Percentiles rank a stretch among this genome's conserved stretches.
Conservation (phyloP, 2,113 vertebrate genomes). For the Oryzias melastigma region DNA sequence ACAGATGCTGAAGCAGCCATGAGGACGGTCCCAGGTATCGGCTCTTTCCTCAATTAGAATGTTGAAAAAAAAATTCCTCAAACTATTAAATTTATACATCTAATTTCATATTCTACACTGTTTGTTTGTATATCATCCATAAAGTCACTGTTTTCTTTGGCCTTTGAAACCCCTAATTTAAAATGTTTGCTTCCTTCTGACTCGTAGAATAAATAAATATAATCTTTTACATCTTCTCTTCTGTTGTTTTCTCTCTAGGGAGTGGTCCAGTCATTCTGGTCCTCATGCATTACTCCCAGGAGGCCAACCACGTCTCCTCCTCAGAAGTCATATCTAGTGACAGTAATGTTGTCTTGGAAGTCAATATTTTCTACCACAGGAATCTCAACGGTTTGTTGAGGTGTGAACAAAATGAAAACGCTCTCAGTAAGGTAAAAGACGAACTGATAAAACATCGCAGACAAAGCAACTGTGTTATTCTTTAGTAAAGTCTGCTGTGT, state of each 20-base stretch:
- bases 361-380: constrained; percentile 49
- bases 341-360: background rate
- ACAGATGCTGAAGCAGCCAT: constrained; percentile 23
- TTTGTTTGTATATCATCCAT: no score
- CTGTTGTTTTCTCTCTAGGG: constrained; percentile 19
- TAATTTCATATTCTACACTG: no score
- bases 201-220: no score
- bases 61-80: no score
- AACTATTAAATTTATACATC: no score
- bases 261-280: constrained; percentile 46
- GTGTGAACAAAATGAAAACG: background rate
- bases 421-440: background rate
- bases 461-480: no score
- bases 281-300: constrained; percentile 29
- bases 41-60: no score
- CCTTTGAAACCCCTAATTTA: no score
- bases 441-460: background rate
- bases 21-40: constrained; percentile 3
- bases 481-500: no score
- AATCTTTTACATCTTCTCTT: no score
- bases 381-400: constrained; percentile 1
- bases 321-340: fast-evolving
- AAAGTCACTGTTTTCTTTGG: no score
- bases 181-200: no score
- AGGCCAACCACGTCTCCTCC: fast-evolving